Percentiles rank a stretch among this genome's conserved stretches.
phyloP scores from a whole-genome alignment of 2,888 invertebrate species.

The Lucinisca nassula region DNA sequence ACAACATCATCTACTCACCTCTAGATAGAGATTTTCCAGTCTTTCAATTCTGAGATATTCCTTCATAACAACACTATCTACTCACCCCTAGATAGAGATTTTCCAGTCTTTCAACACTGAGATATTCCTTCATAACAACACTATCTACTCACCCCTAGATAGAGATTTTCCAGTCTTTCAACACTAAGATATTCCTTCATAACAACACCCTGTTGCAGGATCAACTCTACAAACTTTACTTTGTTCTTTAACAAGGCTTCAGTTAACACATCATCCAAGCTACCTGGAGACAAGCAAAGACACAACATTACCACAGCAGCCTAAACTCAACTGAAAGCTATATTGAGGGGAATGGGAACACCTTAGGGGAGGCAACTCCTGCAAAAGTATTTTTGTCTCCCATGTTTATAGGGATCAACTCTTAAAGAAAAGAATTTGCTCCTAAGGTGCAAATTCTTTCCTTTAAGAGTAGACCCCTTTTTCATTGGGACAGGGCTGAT shows the following conservation, averaged over 20 bases:
- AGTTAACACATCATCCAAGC: constrained; percentile 86
- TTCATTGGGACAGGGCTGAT: no score
- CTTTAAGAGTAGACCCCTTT: no score
- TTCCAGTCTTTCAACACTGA: constrained; percentile 85
- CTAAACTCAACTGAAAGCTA: no score
- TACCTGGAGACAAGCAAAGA: constrained; percentile 65
- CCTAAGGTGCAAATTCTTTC: no score
- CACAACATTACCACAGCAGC: no score
- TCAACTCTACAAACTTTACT: constrained; percentile 87
- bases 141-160: constrained; percentile 84
- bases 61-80: constrained; percentile 87
- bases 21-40: constrained; percentile 86
- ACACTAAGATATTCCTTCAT: constrained; percentile 88
- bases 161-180: constrained; percentile 84
- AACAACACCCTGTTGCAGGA: constrained; percentile 87
- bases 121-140: constrained; percentile 87
- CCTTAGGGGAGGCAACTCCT: no score
- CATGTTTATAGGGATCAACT: no score
- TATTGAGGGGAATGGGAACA: no score
- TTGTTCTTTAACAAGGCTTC: constrained; percentile 86
- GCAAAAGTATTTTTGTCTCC: no score
- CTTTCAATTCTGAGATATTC: constrained; percentile 86
- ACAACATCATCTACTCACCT: no score
- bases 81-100: constrained; percentile 85
- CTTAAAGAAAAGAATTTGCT: no score